These are phyloP conservation scores for Scylla paramamosain DNA, from an alignment of 1,140 invertebrate species.

Conservation along the genomic window DNA sequence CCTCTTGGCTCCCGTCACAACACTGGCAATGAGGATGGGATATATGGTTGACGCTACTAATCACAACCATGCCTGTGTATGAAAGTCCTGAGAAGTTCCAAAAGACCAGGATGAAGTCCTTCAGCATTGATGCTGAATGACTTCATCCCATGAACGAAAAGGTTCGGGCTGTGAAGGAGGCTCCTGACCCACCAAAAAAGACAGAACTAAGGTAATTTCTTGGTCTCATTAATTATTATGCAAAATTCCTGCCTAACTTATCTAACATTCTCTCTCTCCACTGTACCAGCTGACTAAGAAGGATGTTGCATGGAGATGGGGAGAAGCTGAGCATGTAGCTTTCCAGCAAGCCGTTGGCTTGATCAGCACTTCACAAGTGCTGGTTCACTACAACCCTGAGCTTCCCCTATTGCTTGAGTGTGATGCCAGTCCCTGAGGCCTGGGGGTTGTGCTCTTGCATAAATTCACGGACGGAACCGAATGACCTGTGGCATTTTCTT, in stretches of 20 bases:
- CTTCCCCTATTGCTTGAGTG: background rate
- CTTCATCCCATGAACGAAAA: background rate
- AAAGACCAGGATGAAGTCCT: no score
- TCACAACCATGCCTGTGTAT: no score
- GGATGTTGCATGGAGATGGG: background rate
- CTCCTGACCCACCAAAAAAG: background rate
- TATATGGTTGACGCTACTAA: no score
- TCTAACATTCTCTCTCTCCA: background rate
- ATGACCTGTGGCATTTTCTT: background rate
- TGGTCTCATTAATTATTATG: background rate
- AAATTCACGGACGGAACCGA: background rate
- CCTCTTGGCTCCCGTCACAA: no score
- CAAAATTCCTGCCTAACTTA: background rate
- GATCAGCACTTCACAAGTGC: background rate
- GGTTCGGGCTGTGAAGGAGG: background rate
- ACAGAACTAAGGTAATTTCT: slow-evolving; percentile 22
- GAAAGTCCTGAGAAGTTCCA: no score
- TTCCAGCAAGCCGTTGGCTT: background rate
- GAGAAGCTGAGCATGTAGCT: background rate
- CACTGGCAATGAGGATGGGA: no score
- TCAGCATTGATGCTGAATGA: background rate
- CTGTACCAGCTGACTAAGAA: slow-evolving; percentile 14
- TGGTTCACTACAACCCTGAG: background rate
- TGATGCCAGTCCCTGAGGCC: background rate
- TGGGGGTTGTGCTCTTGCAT: slow-evolving; percentile 5